A percentile compares a stretch with the other conserved stretches of the same genome.
These are phyloP conservation scores for Cavia aperea DNA, from an alignment of 2,113 vertebrate species.

Conservation along the genomic window DNA sequence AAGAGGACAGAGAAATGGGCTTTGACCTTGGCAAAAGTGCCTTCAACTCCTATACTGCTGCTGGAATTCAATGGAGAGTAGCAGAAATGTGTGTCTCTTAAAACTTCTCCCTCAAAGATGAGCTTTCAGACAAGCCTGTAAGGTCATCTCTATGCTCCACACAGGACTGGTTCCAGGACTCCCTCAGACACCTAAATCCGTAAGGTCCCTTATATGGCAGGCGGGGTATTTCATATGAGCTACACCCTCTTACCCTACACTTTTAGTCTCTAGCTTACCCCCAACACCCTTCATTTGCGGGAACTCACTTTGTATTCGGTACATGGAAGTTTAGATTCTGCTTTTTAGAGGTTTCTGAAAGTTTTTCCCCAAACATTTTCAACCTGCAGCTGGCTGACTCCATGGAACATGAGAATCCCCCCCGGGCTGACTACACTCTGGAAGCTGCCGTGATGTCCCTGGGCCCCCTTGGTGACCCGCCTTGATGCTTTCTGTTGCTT, in stretches of 20 bases:
- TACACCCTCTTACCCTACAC: not conserved
- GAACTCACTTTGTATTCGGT: not conserved
- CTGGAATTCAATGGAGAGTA: not conserved
- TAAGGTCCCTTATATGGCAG: not conserved
- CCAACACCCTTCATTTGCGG: fast-evolving
- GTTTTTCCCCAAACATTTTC: not conserved
- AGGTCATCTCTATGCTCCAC: not conserved
- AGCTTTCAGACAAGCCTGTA: not conserved
- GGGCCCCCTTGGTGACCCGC: not conserved
- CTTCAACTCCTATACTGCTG: not conserved
- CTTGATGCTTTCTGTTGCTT: not conserved
- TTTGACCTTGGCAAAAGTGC: not conserved
- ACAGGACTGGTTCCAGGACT: not conserved
- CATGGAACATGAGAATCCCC: not conserved
- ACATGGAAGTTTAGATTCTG: not conserved
- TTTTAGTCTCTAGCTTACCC: not conserved
- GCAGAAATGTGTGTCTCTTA: too few species aligned
- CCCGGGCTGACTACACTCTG: not conserved
- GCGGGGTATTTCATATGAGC: not conserved
- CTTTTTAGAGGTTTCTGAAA: not conserved
- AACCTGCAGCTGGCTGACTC: not conserved
- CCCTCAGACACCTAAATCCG: not conserved
- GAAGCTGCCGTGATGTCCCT: not conserved
- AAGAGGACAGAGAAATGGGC: not conserved
- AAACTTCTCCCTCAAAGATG: not conserved